phyloP scores from a whole-genome alignment of 2,888 invertebrate species.

The Andrena bucephala region DNA sequence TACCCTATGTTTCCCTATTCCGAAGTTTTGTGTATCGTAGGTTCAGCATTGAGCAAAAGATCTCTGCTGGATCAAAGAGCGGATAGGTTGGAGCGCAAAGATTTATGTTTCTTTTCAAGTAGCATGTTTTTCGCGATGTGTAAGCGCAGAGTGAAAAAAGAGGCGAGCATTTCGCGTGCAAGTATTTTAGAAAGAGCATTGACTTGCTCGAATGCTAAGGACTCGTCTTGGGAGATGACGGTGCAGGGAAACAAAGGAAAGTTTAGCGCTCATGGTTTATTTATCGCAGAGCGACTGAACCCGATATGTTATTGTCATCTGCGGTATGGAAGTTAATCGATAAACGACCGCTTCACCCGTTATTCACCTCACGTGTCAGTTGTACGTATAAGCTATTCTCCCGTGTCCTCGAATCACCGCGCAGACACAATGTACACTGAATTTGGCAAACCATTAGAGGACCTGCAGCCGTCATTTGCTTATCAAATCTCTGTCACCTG shows the following conservation, averaged over 20 bases:
- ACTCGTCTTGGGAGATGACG: neutral
- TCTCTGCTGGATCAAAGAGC: no score
- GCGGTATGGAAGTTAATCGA: conserved; percentile 44
- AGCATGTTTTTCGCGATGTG: no score
- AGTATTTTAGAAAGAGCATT: no score
- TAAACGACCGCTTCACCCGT: conserved; percentile 38
- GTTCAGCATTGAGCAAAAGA: no score
- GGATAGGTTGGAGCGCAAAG: no score
- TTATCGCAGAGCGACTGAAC: conserved; percentile 30
- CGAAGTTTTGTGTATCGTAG: no score
- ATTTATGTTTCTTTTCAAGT: no score
- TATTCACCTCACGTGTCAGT: conserved; percentile 48
- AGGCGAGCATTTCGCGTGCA: no score
- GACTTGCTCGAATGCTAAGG: no score
- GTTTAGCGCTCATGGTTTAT: conserved; percentile 23
- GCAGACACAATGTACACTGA: conserved; percentile 43
- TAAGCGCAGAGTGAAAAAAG: no score
- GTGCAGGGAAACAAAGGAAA: conserved; percentile 16
- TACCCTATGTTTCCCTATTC: no score
- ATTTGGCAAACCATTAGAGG: conserved; percentile 44
- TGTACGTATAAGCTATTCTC: conserved; percentile 31
- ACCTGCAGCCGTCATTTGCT: neutral
- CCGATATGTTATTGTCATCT: conserved; percentile 44
- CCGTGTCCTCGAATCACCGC: conserved; percentile 43
- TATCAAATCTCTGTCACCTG: neutral